Evolutionary conservation across 2,797 vertebrate genomes (phyloP), one percentile per base, ranked within the genome.

Genomic region (Rhinogobio ventralis): DNA sequence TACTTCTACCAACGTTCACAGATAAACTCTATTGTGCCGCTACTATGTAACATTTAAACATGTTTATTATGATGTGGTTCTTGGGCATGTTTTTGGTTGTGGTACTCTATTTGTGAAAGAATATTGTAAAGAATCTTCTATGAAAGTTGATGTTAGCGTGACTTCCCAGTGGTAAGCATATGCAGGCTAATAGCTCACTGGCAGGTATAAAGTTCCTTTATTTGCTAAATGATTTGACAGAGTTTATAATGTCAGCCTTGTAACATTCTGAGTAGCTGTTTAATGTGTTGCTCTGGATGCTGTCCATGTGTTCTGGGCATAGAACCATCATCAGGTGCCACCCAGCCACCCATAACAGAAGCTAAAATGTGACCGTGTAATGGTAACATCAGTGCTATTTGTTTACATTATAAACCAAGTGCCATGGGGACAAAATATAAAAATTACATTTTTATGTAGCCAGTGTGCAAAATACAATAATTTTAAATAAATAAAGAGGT

Each of bases 231-330:
- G 36, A 62, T 45, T 77, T 62, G 36, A 77, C 36, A 62, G 23
- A 7, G 30, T 81, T 69, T 81, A 69, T 81, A 81, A 81, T 81
- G 79, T 69, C 33, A 69, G 66, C 15, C 79, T 81, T 69, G 49
- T 57, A 81, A 81, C 66, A 53, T 53, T 53, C 14, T 55, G 64
- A 80, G n/a, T 68, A 36, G 79, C 28, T 39, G 66, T 55, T 80
- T 81, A 69, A 81, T 69, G 64, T 80, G 78, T 20, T 80, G 23
- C 33, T 81, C 46, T 68, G 72, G 64, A 60, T 62, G 55, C 9
- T 77, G n/a, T 77, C 75, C 75, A 77, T 62, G 55, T 42, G 75
- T 45, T 42, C 75, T 77, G 75, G 72, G 75, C 75, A 62, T 28
- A 25, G 36, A 77, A 77, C 36, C 55, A 77, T 77, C 11, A n/a